A percentile compares a stretch with the other conserved stretches of the same genome.
Evolutionary conservation across 1,140 invertebrate species (phyloP).

Genomic region (Polyergus mexicanus): DNA sequence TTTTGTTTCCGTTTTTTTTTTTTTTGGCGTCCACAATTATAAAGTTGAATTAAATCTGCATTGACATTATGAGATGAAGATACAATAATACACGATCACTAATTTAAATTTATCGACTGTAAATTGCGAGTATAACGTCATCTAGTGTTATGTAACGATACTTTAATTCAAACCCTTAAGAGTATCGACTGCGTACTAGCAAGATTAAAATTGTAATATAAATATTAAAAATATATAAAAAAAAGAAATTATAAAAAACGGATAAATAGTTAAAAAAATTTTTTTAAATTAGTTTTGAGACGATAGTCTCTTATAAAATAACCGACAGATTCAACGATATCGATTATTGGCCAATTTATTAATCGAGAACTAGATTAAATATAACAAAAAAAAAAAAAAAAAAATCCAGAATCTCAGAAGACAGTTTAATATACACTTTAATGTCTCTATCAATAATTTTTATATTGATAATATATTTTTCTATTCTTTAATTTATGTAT

Average conservation of each 20-base stretch:
- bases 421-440: background rate
- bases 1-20: no score
- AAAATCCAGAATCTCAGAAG: no score
- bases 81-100: background rate
- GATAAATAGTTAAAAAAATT: background rate
- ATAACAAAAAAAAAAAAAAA: background rate
- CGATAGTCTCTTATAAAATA: background rate
- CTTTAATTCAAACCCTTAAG: background rate
- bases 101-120: constrained; percentile 31
- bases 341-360: background rate
- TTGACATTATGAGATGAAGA: background rate
- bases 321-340: background rate
- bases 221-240: background rate
- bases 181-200: constrained; percentile 4
- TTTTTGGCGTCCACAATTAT: background rate
- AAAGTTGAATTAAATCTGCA: background rate
- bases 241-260: background rate
- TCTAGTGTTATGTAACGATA: constrained; percentile 8
- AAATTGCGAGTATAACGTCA: constrained; percentile 3
- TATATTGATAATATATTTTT: background rate
- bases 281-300: background rate
- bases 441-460: background rate
- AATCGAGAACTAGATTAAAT: background rate
- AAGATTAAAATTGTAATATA: background rate
- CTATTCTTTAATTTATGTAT: background rate